Conservation (phyloP, 2,797 vertebrate genomes). For the Oryzias sinensis region DNA sequence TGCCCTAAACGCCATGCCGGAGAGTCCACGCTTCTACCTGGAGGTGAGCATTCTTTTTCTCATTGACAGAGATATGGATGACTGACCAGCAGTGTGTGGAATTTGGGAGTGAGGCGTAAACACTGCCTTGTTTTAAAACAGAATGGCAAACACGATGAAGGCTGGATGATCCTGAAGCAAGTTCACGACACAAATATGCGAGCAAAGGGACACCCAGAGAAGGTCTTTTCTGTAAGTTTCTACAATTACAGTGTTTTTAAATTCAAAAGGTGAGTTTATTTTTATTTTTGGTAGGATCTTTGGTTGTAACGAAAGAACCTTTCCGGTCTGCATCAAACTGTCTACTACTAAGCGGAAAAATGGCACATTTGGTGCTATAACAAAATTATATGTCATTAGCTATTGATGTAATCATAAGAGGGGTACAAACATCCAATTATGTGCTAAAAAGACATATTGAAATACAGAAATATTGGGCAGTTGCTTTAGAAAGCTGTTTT, state of each 20-base stretch:
- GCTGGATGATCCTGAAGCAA: constrained; percentile 98
- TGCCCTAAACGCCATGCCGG: constrained; percentile 91
- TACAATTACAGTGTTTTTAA: background rate
- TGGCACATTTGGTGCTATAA: background rate
- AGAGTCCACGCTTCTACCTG: constrained; percentile 95
- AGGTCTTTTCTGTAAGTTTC: constrained; percentile 90
- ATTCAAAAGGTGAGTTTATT: background rate
- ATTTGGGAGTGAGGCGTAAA: background rate
- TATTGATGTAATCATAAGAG: no score
- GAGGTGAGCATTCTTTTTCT: constrained; percentile 78
- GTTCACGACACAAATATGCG: constrained; percentile 98
- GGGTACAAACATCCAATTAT: no score
- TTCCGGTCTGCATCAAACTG: background rate
- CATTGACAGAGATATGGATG: background rate
- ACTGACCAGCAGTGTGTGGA: background rate
- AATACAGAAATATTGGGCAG: no score
- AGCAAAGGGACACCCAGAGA: constrained; percentile 92
- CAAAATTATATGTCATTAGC: no score
- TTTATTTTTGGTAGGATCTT: background rate
- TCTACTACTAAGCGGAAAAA: background rate
- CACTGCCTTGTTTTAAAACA: constrained; percentile 48
- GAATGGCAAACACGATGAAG: constrained; percentile 97
- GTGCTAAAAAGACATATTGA: no score
- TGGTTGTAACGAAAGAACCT: no score
- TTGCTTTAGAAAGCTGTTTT: no score